phyloP scores from a whole-genome alignment of 2,797 vertebrate genomes.

The Sebastes glaucus region DNA sequence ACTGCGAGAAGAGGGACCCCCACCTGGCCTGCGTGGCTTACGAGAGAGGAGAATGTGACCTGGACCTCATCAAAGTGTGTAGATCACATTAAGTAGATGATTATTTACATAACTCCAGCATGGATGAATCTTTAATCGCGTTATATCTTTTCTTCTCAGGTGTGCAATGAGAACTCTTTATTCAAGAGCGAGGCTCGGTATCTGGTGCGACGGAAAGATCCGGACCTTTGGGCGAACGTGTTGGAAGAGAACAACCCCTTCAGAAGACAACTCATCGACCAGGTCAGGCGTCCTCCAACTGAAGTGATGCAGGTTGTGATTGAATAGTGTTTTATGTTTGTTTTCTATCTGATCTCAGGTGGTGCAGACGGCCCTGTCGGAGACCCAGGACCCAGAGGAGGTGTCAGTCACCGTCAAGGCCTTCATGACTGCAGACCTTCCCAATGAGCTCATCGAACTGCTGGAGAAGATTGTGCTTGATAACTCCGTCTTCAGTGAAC shows the following conservation, averaged over 20 bases:
- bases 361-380: slow-evolving; percentile 92
- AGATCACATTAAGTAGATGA: not conserved
- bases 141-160: slow-evolving; percentile 58
- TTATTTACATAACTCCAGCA: not conserved
- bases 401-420: slow-evolving; percentile 90
- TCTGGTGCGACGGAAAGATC: slow-evolving; percentile 90
- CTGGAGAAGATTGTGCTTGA: slow-evolving; percentile 92
- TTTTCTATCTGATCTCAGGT: slow-evolving; percentile 62
- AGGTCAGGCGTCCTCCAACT: slow-evolving; percentile 75
- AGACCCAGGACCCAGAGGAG: slow-evolving; percentile 92
- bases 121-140: not conserved
- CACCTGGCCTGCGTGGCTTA: slow-evolving; percentile 93
- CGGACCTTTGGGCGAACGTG: slow-evolving; percentile 92
- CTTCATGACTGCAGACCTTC: slow-evolving; percentile 90
- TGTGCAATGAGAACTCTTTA: slow-evolving; percentile 94
- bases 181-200: slow-evolving; percentile 94
- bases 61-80: slow-evolving; percentile 92
- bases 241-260: slow-evolving; percentile 90
- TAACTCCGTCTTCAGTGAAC: slow-evolving; percentile 92
- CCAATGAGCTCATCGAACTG: slow-evolving; percentile 89
- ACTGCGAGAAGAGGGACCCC: slow-evolving; percentile 93
- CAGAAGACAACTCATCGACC: slow-evolving; percentile 90
- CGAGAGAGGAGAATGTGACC: slow-evolving; percentile 91
- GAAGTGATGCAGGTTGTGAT: not conserved
- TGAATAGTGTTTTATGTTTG: not conserved